Percentiles rank a stretch among this genome's conserved stretches.
Conservation (phyloP, 2,113 vertebrate species). For the Indri indri region DNA sequence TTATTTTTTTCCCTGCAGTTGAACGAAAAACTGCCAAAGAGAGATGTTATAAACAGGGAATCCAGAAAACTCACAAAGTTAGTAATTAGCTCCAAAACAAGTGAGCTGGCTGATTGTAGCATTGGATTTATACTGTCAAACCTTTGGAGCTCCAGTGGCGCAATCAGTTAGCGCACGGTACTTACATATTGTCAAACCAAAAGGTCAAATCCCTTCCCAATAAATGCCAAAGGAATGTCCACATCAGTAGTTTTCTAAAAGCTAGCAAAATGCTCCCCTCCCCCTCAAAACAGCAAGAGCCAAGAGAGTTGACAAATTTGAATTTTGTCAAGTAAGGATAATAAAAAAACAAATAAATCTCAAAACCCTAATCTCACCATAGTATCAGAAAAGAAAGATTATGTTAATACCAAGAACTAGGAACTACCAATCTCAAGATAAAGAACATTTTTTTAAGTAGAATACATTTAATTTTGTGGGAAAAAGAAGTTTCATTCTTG, state of each 20-base stretch:
- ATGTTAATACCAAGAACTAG: neutral
- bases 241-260: neutral
- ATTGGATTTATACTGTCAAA: constrained; percentile 42
- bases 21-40: constrained; percentile 24
- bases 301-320: neutral
- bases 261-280: neutral
- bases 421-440: neutral
- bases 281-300: neutral
- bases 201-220: constrained; percentile 35
- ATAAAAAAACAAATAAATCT: neutral
- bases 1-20: constrained; percentile 4
- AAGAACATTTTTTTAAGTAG: neutral
- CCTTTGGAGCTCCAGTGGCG: neutral
- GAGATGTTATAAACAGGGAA: neutral
- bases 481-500: neutral
- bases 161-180: too few relatives aligned
- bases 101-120: neutral
- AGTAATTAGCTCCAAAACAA: constrained; percentile 31
- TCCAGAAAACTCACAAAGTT: constrained; percentile 14
- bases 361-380: neutral
- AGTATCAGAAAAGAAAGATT: constrained; percentile 11
- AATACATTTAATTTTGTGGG: neutral
- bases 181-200: constrained; percentile 26
- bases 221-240: constrained; percentile 44
- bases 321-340: neutral